These are phyloP conservation scores for Dinocampus coccinellae DNA, from an alignment of 2,888 invertebrate species.

Conservation along the genomic window DNA sequence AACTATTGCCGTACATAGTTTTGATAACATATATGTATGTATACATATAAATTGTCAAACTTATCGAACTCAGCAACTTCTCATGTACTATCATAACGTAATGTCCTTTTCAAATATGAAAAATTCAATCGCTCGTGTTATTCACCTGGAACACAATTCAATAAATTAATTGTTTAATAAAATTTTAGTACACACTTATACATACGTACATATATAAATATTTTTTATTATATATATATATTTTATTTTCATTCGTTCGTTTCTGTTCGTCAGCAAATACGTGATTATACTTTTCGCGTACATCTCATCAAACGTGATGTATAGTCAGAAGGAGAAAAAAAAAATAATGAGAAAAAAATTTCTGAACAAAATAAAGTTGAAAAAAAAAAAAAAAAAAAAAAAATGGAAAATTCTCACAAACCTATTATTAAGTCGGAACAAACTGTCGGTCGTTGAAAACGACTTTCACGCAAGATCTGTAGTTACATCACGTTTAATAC, in stretches of 20 bases:
- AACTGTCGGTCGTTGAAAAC: constrained; percentile 42
- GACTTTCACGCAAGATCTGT: constrained; percentile 43
- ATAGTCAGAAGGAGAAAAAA: neutral
- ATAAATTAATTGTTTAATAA: constrained; percentile 20
- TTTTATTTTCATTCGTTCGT: neutral
- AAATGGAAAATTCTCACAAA: constrained; percentile 2
- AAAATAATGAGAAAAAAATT: neutral
- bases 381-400: constrained; percentile 24
- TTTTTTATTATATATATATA: neutral
- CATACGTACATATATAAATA: neutral
- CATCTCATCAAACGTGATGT: neutral
- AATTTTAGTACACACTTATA: neutral
- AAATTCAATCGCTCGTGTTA: constrained; percentile 9
- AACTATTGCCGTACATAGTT: neutral
- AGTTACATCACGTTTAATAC: constrained; percentile 30
- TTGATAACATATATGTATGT: neutral
- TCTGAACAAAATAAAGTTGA: neutral
- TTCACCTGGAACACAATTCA: constrained; percentile 6
- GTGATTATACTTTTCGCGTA: neutral
- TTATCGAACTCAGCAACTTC: constrained; percentile 4
- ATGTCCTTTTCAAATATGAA: neutral
- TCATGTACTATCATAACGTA: neutral
- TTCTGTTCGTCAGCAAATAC: constrained; percentile 5
- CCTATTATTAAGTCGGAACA: constrained; percentile 35
- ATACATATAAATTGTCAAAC: neutral